Evolutionary conservation across 1,140 invertebrate genomes (phyloP).

Genomic region (Centruroides sculpturatus): DNA sequence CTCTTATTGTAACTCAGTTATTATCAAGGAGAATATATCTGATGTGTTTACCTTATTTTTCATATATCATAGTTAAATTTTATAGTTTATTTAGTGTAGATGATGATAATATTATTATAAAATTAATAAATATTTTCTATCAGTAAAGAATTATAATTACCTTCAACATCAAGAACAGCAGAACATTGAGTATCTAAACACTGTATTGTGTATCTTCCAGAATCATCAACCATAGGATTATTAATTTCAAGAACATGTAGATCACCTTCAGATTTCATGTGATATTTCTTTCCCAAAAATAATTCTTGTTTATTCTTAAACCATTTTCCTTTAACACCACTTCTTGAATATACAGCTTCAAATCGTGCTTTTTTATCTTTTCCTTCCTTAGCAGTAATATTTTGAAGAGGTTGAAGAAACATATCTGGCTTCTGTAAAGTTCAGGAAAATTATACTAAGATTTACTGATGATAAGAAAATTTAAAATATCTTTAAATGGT

Average conservation of each 20-base stretch:
- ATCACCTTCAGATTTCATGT: constrained; percentile 81
- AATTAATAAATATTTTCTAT: too few species aligned
- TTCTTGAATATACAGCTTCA: constrained; percentile 78
- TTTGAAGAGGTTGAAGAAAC: constrained; percentile 86
- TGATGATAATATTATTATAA: too few species aligned
- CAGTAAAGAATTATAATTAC: neutral
- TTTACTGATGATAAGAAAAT: neutral
- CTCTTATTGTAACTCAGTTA: too few species aligned
- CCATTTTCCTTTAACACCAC: constrained; percentile 84
- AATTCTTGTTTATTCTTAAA: constrained; percentile 79
- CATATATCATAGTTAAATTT: too few species aligned
- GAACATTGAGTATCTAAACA: constrained; percentile 75
- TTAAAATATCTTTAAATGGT: neutral
- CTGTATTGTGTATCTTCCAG: constrained; percentile 91
- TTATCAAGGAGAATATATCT: too few species aligned
- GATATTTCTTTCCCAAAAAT: constrained; percentile 80
- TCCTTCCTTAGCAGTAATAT: constrained; percentile 88
- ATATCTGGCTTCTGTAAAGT: constrained; percentile 70
- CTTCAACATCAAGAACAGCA: constrained; percentile 83
- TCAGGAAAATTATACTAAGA: neutral
- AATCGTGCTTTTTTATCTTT: constrained; percentile 90
- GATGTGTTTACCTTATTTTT: too few species aligned
- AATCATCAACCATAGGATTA: constrained; percentile 90
- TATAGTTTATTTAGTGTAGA: too few species aligned
- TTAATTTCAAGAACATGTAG: constrained; percentile 79